Evolutionary conservation across 2,888 invertebrate genomes (phyloP).

Genomic region (Metellina segmentata): DNA sequence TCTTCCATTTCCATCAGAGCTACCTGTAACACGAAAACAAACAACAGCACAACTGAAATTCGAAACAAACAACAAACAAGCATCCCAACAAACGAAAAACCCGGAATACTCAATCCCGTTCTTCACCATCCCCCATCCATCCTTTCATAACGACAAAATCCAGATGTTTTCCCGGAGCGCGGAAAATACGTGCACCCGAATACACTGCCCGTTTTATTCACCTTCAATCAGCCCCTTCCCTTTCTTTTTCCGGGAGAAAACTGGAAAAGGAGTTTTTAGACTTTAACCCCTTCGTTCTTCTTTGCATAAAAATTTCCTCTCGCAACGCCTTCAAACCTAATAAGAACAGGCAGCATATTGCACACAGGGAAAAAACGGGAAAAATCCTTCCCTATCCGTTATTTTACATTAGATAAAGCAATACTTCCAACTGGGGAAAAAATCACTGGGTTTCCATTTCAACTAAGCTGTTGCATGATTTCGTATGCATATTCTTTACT

Average conservation of each 20-base stretch:
- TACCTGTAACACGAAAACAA: not conserved
- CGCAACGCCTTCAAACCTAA: constrained; percentile 66
- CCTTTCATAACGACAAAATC: constrained; percentile 44
- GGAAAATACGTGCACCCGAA: constrained; percentile 69
- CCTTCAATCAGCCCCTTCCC: constrained; percentile 51
- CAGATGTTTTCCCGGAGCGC: constrained; percentile 46
- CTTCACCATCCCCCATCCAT: not conserved
- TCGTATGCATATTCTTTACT: constrained; percentile 75
- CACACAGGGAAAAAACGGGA: constrained; percentile 38
- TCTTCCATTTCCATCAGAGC: not conserved
- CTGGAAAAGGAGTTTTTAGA: constrained; percentile 68
- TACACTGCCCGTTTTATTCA: constrained; percentile 67
- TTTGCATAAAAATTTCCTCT: constrained; percentile 74
- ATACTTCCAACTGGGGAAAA: constrained; percentile 58
- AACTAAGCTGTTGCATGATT: constrained; percentile 73
- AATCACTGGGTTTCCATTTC: constrained; percentile 63
- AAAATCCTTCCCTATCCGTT: constrained; percentile 55
- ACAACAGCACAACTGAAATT: constrained; percentile 38
- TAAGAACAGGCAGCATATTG: constrained; percentile 68
- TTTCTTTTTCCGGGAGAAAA: not conserved
- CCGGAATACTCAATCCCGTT: not conserved
- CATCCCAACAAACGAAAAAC: not conserved
- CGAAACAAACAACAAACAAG: constrained; percentile 34
- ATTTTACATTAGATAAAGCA: constrained; percentile 76
- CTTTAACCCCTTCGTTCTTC: constrained; percentile 70